Percentiles rank a stretch among this genome's conserved stretches.
Conservation (phyloP, 2,888 invertebrate genomes). For the Temnothorax rugatulus region DNA sequence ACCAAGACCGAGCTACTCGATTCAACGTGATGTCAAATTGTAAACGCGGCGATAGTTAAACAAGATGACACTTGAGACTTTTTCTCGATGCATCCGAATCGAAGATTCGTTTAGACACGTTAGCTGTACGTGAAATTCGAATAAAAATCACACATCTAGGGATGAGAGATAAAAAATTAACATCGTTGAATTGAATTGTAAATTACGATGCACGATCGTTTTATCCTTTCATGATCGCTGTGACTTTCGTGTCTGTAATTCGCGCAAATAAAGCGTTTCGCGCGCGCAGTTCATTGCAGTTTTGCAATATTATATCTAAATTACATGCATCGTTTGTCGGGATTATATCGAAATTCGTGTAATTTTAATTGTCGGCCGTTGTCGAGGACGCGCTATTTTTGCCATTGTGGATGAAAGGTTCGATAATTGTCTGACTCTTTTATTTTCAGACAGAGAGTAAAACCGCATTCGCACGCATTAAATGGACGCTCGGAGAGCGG, state of each 20-base stretch:
- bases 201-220: background rate
- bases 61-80: background rate
- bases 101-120: background rate
- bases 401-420: constrained; percentile 3
- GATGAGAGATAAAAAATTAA: background rate
- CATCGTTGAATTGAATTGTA: background rate
- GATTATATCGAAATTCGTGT: constrained; percentile 34
- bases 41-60: constrained; percentile 7
- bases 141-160: background rate
- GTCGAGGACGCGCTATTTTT: background rate
- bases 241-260: background rate
- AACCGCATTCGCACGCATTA: background rate
- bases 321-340: constrained; percentile 36
- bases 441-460: constrained; percentile 5
- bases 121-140: background rate
- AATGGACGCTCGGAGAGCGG: constrained; percentile 14
- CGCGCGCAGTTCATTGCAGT: background rate
- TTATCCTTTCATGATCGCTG: background rate
- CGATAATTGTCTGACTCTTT: constrained; percentile 33
- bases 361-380: constrained; percentile 38
- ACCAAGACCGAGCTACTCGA: background rate
- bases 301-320: constrained; percentile 48
- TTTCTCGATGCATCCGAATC: background rate
- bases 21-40: constrained; percentile 5
- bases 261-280: constrained; percentile 18